Evolutionary conservation across 2,888 invertebrate genomes (phyloP), one percentile per base, ranked within the genome.

Genomic region (Acanthosoma haemorrhoidale): DNA sequence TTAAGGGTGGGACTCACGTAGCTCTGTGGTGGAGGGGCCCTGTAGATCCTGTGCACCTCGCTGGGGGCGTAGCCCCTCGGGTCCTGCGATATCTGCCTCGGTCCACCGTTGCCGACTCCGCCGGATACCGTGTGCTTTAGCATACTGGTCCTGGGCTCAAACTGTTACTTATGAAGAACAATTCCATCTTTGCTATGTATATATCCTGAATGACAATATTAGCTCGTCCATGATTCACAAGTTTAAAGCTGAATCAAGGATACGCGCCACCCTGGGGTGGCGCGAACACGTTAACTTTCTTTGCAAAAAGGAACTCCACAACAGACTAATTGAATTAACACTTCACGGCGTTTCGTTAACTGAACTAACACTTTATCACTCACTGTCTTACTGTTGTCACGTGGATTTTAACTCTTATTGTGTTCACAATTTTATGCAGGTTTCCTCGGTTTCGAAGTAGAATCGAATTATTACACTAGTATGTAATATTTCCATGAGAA

Each of bases 91-190:
- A 51, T 41, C 32, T 61, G 68, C 32, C 59, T 34, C n/a, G 51
- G 58, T 58, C 71, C 70, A 34, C 68, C 58, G 67, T 70, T 70
- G 38, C 67, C 70, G 13, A 61, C 60, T 58, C 68, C 68, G 11
- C 63, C 63, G 43, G 69, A 38, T 66, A 61, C 43, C 31, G 70
- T 67, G 70, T 73, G 68, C 68, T 66, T 70, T 51, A 68, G 63
- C 67, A 70, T 69, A 36, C 34, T 70, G 75, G 73, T 67, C 76
- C 76, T 18, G 78, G 79, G 72, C 78, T 79, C 73, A 79, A 74
- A 72, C 77, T 77, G 74, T 79, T 79, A 75, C 79, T 73, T 64
- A 64, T 70, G 58, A 63, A 70, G 34, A 63, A 64, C 51, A 70
- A 63, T 70, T 70, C 63, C 70, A 63, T 70, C 39, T 69, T 69